Evolutionary conservation across 2,113 vertebrate genomes (phyloP), one percentile per base, ranked within the genome.

Genomic region (Mirounga angustirostris): DNA sequence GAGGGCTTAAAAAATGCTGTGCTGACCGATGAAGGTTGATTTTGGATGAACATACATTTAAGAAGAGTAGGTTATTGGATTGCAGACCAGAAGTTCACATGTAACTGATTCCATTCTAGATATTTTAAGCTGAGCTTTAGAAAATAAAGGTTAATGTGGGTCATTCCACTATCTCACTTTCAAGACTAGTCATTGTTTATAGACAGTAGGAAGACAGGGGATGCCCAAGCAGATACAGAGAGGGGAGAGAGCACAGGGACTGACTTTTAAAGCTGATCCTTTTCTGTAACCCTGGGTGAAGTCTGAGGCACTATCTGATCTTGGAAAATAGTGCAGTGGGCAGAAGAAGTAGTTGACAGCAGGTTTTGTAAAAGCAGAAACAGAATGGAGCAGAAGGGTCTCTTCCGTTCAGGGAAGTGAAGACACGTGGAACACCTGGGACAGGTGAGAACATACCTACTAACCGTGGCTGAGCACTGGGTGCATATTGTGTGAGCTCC

Each of bases 101-200:
- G 54, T 71, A 96, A 82, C 73, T 67, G 92, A 97, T 79, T 91
- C 58, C 21, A 4, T 59, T 54, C 40, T 14, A 86, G 63, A 97
- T 92, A 79, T 15, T 78, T n/a, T 91, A 85, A 96, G 54, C 26
- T 28, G 30, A 82, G 54, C n/a, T 54, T 80, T 94, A 73, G 15
- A 88, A 94, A 94, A 82, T 59, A 52, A 50, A 94, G 65, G 46
- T 8, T 58, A 81, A 88, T 36, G 30, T 86, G 76, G 95, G 91
- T 84, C 78, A 58, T 54, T 89, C n/a, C 65, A 7, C 33, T 43
- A 18, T 65, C n/a, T 96, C 76, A 92, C 83, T 88, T 97, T 97
- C 84, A 91, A 59, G 40, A 94, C 26, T 26, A 86, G 65, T 97
- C 89, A 88, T 59, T 9, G 0, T 12, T 59, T 36, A n/a, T 13